Evolutionary conservation across 2,113 vertebrate species (phyloP).

Genomic region (Raja brachyura): DNA sequence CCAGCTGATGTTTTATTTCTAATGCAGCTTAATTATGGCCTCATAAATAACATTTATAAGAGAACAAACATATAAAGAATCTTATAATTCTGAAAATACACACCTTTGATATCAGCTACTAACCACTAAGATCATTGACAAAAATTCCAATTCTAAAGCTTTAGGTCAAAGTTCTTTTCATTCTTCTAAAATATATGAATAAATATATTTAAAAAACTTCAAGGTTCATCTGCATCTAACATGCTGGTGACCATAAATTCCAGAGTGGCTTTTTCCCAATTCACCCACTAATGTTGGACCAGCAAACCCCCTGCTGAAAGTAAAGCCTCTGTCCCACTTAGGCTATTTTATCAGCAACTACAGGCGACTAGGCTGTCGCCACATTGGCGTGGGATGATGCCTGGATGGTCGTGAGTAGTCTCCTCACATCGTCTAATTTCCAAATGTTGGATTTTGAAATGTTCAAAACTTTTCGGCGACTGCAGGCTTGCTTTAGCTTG

Average conservation of each 20-base stretch:
- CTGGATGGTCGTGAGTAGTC: too few species aligned
- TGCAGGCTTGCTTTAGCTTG: too few species aligned
- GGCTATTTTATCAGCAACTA: too few species aligned
- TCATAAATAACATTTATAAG: conserved; percentile 17
- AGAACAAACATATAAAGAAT: not conserved
- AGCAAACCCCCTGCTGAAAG: too few species aligned
- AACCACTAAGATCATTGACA: not conserved
- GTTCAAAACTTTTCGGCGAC: too few species aligned
- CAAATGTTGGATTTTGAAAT: too few species aligned
- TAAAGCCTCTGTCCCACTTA: too few species aligned
- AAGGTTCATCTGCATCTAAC: not conserved
- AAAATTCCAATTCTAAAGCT: not conserved
- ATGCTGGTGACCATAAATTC: not conserved
- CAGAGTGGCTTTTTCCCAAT: not conserved
- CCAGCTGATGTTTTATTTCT: not conserved
- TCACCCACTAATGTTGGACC: not conserved
- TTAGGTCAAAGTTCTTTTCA: not conserved
- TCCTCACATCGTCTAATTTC: too few species aligned
- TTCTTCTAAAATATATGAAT: not conserved
- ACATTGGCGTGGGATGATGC: too few species aligned
- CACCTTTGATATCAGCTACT: not conserved
- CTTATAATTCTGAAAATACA: conserved; percentile 19
- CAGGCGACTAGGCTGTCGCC: too few species aligned
- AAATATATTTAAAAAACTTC: not conserved
- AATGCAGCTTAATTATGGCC: not conserved